Conservation (phyloP, 2,888 invertebrate species). For the Archips xylosteana region DNA sequence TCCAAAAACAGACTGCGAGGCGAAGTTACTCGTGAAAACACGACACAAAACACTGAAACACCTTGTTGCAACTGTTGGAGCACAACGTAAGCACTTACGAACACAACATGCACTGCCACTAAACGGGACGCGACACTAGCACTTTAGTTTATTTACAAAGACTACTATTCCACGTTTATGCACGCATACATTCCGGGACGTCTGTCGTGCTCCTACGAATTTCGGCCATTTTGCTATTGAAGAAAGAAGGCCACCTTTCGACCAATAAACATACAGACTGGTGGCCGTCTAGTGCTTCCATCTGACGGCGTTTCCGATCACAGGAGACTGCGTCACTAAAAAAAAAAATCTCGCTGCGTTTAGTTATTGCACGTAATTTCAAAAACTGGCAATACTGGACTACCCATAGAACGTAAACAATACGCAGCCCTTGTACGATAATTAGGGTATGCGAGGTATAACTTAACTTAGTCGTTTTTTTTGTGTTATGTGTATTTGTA, state of each 20-base stretch:
- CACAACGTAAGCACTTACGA: conserved; percentile 65
- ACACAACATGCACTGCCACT: conserved; percentile 71
- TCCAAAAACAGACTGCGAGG: conserved; percentile 74
- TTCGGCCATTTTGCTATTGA: conserved; percentile 79
- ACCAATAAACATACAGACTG: conserved; percentile 53
- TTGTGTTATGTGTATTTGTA: no score
- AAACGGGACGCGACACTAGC: conserved; percentile 59
- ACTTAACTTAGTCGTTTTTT: no score
- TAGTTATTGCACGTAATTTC: conserved; percentile 16
- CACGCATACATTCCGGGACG: conserved; percentile 70
- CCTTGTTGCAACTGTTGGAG: conserved; percentile 58
- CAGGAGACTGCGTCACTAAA: conserved; percentile 34
- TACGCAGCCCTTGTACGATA: no score
- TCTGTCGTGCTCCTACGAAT: conserved; percentile 72
- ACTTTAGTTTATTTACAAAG: conserved; percentile 74
- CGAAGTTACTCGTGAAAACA: conserved; percentile 75
- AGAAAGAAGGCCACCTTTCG: conserved; percentile 54
- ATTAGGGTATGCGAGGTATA: no score
- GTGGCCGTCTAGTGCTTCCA: conserved; percentile 39
- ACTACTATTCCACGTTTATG: conserved; percentile 60
- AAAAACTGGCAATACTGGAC: neutral
- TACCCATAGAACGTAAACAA: neutral
- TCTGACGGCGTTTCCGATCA: conserved; percentile 36
- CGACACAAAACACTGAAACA: conserved; percentile 78
- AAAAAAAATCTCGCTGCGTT: conserved; percentile 34